Conservation (phyloP, 2,888 invertebrate species). For the Pecten maximus region DNA sequence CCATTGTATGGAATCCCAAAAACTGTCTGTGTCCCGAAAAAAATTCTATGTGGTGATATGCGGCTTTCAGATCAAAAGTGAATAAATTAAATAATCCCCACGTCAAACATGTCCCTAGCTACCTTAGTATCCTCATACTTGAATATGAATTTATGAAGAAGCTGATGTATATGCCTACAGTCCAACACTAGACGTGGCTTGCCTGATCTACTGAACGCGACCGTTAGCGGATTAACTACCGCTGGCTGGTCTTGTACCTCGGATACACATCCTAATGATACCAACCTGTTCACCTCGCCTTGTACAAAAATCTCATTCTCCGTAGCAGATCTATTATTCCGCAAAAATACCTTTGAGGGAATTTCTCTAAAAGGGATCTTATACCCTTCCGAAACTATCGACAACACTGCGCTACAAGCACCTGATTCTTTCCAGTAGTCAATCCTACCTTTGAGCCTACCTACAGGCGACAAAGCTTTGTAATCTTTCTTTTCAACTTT, state of each 20-base stretch:
- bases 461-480: conserved; percentile 38
- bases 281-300: conserved; percentile 36
- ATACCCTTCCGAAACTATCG: conserved; percentile 31
- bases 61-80: conserved; percentile 51
- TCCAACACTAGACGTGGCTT: conserved; percentile 48
- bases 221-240: conserved; percentile 45
- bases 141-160: conserved; percentile 49
- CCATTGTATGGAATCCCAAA: conserved; percentile 43
- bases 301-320: conserved; percentile 38
- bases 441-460: conserved; percentile 35
- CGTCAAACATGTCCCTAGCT: conserved; percentile 39
- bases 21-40: conserved; percentile 40
- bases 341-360: neutral
- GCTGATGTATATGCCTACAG: conserved; percentile 48
- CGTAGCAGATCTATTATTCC: conserved; percentile 41
- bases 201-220: conserved; percentile 41
- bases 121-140: conserved; percentile 49
- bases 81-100: conserved; percentile 39
- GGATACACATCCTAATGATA: conserved; percentile 28
- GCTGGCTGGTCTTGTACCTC: neutral
- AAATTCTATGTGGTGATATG: conserved; percentile 52
- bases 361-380: conserved; percentile 33
- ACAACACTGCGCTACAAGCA: conserved; percentile 8
- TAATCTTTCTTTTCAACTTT: neutral
- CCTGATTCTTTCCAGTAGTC: conserved; percentile 22